These are phyloP conservation scores for Hedychridium roseum DNA, from an alignment of 2,888 invertebrate species.

Conservation along the genomic window DNA sequence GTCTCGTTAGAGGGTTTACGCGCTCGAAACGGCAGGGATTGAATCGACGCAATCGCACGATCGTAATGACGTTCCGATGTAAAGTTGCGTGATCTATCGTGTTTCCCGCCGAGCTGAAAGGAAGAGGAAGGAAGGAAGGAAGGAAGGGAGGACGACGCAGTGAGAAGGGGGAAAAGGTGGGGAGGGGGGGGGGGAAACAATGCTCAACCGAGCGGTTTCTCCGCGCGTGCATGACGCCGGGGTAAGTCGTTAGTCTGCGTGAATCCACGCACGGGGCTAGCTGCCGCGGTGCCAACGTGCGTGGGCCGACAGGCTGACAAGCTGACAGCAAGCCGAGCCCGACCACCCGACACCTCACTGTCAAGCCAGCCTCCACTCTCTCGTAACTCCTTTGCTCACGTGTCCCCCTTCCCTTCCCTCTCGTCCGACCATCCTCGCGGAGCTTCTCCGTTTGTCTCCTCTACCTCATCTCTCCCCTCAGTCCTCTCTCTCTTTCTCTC, in stretches of 20 bases:
- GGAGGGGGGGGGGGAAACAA: constrained; percentile 24
- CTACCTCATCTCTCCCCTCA: constrained; percentile 7
- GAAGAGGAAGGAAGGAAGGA: not conserved
- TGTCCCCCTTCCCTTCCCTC: constrained; percentile 27
- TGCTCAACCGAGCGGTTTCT: constrained; percentile 14
- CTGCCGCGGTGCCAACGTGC: constrained; percentile 55
- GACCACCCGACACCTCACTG: constrained; percentile 62
- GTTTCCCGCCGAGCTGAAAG: too few species aligned
- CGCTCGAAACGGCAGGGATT: constrained; percentile 19
- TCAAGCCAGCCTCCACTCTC: constrained; percentile 51
- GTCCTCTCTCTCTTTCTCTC: constrained; percentile 10
- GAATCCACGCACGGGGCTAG: constrained; percentile 34
- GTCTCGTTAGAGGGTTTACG: constrained; percentile 8
- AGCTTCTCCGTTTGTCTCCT: constrained; percentile 1
- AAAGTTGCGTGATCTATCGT: constrained; percentile 19
- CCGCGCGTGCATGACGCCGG: constrained; percentile 15
- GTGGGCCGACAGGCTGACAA: constrained; percentile 62
- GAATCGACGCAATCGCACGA: constrained; percentile 31
- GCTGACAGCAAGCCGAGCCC: constrained; percentile 56
- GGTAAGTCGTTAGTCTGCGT: constrained; percentile 35
- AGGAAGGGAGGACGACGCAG: not conserved
- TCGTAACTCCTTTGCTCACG: constrained; percentile 49
- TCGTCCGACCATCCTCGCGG: constrained; percentile 15
- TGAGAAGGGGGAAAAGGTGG: not conserved
- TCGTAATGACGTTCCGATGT: constrained; percentile 38